These are phyloP conservation scores for Carassius auratus DNA, from an alignment of 2,113 vertebrate genomes.

Conservation along the genomic window DNA sequence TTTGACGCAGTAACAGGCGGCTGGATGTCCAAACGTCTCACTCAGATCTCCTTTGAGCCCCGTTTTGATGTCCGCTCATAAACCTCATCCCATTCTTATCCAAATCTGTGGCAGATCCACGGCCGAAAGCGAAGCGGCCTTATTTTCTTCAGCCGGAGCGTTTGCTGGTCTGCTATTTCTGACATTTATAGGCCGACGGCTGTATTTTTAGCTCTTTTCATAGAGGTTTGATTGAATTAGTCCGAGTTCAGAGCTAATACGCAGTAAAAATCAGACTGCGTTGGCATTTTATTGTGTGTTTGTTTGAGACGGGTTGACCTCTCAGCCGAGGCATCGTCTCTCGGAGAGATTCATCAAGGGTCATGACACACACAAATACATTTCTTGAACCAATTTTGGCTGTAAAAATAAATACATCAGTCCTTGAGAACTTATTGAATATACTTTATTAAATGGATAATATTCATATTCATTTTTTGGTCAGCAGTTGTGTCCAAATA, in stretches of 20 bases:
- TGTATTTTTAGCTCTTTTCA: constrained; percentile 39
- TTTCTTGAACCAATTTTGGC: neutral
- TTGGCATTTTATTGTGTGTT: neutral
- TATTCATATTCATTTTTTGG: neutral
- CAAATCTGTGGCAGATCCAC: neutral
- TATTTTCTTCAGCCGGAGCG: neutral
- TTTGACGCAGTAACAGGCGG: neutral
- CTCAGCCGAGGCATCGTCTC: neutral
- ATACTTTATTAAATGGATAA: neutral
- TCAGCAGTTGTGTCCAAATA: no score
- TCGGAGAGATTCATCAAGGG: neutral
- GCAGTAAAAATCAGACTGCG: neutral
- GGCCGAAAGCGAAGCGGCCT: neutral
- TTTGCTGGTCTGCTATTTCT: neutral
- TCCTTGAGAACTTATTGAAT: neutral
- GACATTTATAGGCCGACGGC: constrained; percentile 1
- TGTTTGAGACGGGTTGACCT: neutral
- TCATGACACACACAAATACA: neutral
- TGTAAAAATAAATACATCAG: neutral
- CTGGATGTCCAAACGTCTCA: neutral
- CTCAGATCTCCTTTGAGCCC: neutral
- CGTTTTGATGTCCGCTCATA: neutral
- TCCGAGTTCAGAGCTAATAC: neutral
- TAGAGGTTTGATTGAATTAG: neutral
- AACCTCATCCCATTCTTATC: neutral